Evolutionary conservation across 1,140 invertebrate species (phyloP), one percentile per base, ranked within the genome.

Genomic region (Cydia splendana): DNA sequence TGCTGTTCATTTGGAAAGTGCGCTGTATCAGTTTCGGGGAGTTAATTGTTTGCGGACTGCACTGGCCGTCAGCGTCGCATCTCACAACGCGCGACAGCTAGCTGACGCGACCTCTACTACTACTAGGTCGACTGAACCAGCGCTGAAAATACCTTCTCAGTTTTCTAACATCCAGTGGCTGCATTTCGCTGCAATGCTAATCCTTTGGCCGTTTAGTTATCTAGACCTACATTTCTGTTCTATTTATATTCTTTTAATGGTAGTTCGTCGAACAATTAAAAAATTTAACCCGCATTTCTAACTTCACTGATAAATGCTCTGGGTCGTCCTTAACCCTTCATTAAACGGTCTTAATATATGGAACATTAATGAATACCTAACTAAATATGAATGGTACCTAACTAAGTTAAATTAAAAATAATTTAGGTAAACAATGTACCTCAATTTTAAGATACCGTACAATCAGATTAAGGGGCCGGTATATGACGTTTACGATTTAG

Each of bases 21-120:
- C 34, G 57, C 30, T 67, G 62, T 30, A 62, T 30, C 74, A 69
- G 69, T 76, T 57, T 77, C 76, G 73, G 79, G 65, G 79, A 85
- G 86, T 87, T 87, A 87, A 88, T 88, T 87, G 86, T 88, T 90
- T 89, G 83, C 79, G 80, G 79, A 81, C 77, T 18, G 57, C 74
- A 75, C 45, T 81, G 77, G 69, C 75, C 80, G 77, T 76, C 77
- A 38, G n/a, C 2, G 67, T 38, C 57, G 20, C 57, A 57, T 18
- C 53, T 62, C 57, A 12, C 10, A 62, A 15, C 13, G 18, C 57
- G 57, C 7, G 53, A 57, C 53, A 57, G 53, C 18, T 9, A n/a
- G 57, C 57, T 62, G 20, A 62, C 57, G 57, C n/a, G 53, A 57
- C 57, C 57, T n/a, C 57, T n/a, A n/a, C n/a, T n/a, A n/a, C n/a